Percentiles rank a stretch among this genome's conserved stretches.
These are phyloP conservation scores for Serrognathus titanus DNA, from an alignment of 2,888 invertebrate species.

Conservation along the genomic window DNA sequence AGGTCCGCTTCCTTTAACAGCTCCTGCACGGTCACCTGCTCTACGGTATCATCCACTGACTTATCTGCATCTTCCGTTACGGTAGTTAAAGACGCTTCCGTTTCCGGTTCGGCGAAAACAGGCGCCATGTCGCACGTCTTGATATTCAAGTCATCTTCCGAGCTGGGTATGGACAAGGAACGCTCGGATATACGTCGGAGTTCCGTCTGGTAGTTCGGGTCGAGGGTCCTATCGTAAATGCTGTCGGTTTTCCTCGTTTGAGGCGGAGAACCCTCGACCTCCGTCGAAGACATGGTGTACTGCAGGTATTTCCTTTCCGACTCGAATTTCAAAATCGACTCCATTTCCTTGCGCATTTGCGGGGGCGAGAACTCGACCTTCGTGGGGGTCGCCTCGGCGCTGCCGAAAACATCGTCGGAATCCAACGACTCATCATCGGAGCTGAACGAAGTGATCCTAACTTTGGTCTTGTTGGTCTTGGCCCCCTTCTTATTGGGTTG, in stretches of 20 bases:
- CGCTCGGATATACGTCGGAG: constrained; percentile 69
- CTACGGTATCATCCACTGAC: constrained; percentile 42
- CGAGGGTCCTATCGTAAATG: constrained; percentile 57
- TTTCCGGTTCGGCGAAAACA: constrained; percentile 40
- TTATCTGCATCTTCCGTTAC: constrained; percentile 40
- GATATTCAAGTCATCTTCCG: constrained; percentile 67
- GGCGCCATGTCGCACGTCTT: constrained; percentile 54
- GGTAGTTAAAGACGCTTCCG: constrained; percentile 35
- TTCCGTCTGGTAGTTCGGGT: constrained; percentile 62
- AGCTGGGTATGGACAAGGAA: constrained; percentile 72
- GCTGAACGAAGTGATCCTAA: constrained; percentile 71
- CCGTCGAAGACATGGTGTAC: constrained; percentile 68
- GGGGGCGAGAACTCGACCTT: constrained; percentile 72
- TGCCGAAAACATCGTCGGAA: constrained; percentile 74
- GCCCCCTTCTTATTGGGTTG: constrained; percentile 58
- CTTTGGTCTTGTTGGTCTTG: constrained; percentile 64
- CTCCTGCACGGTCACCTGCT: constrained; percentile 49
- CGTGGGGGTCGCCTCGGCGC: constrained; percentile 69
- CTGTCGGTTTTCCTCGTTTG: constrained; percentile 69
- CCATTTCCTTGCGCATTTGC: constrained; percentile 71
- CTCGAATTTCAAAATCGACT: constrained; percentile 69
- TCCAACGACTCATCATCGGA: constrained; percentile 74
- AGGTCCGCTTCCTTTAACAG: constrained; percentile 28
- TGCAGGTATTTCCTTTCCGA: constrained; percentile 63
- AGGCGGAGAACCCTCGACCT: constrained; percentile 74